Evolutionary conservation across 2,888 invertebrate genomes (phyloP).

Genomic region (Tipula lateralis): DNA sequence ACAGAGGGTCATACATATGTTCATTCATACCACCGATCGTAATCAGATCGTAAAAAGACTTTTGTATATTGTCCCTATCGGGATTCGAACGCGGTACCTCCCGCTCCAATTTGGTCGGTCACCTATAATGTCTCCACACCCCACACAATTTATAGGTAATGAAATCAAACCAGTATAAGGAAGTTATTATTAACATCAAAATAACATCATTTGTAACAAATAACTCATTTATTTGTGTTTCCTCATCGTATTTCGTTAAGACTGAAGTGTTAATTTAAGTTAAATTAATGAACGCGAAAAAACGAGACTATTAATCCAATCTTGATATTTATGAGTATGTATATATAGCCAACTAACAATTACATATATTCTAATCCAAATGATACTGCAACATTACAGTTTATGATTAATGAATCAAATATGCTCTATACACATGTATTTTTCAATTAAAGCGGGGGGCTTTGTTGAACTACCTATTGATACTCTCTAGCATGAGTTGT

Average conservation of each 20-base stretch:
- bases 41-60: too few species aligned
- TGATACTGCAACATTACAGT: not conserved
- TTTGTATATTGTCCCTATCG: too few species aligned
- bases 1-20: too few species aligned
- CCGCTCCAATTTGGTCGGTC: too few species aligned
- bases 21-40: too few species aligned
- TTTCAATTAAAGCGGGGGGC: not conserved
- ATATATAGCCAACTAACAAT: not conserved
- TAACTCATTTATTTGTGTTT: not conserved
- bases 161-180: too few species aligned
- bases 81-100: too few species aligned
- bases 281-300: not conserved
- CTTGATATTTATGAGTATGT: not conserved
- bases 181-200: not conserved
- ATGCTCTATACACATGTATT: not conserved
- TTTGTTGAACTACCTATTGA: not conserved
- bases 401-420: not conserved
- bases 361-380: not conserved
- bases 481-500: not conserved
- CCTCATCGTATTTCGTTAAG: not conserved
- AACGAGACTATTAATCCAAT: not conserved
- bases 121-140: too few species aligned
- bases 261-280: not conserved
- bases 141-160: too few species aligned
- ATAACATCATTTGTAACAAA: not conserved